Conservation (phyloP, 2,113 vertebrate genomes). For the Desmodus rotundus region DNA sequence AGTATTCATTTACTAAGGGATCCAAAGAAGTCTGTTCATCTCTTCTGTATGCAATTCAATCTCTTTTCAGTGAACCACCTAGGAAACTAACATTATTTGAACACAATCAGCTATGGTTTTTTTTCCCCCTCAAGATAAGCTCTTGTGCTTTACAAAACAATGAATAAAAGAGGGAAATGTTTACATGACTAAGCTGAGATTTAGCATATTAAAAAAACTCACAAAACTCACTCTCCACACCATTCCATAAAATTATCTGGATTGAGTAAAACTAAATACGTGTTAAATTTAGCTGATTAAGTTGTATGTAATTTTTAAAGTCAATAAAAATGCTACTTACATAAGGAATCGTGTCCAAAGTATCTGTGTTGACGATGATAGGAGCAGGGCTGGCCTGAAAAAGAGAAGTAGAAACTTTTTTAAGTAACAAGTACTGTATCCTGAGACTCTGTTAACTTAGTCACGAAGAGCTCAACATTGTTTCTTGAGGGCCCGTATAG, state of each 20-base stretch:
- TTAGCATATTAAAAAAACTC: conserved; percentile 32
- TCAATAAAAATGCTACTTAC: conserved; percentile 84
- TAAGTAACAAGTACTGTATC: conserved; percentile 18
- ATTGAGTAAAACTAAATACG: not conserved
- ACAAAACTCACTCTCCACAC: not conserved
- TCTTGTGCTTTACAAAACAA: not conserved
- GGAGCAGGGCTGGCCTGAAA: conserved; percentile 94
- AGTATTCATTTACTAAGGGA: not conserved
- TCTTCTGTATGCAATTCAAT: not conserved
- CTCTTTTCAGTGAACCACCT: not conserved
- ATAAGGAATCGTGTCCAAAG: conserved; percentile 96
- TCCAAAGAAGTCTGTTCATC: not conserved
- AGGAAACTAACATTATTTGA: conserved; percentile 2
- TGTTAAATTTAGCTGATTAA: not conserved
- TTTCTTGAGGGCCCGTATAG: not conserved
- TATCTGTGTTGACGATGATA: conserved; percentile 97
- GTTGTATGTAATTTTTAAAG: not conserved
- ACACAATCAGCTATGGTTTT: not conserved
- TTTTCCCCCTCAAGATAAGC: not conserved
- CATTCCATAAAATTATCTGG: conserved; percentile 12
- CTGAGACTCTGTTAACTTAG: not conserved
- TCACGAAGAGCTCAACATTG: not conserved
- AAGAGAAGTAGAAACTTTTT: not conserved
- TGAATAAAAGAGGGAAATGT: not conserved
- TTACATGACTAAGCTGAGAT: not conserved